Evolutionary conservation across 2,113 vertebrate genomes (phyloP), one percentile per base, ranked within the genome.

Genomic region (Hylia prasina): DNA sequence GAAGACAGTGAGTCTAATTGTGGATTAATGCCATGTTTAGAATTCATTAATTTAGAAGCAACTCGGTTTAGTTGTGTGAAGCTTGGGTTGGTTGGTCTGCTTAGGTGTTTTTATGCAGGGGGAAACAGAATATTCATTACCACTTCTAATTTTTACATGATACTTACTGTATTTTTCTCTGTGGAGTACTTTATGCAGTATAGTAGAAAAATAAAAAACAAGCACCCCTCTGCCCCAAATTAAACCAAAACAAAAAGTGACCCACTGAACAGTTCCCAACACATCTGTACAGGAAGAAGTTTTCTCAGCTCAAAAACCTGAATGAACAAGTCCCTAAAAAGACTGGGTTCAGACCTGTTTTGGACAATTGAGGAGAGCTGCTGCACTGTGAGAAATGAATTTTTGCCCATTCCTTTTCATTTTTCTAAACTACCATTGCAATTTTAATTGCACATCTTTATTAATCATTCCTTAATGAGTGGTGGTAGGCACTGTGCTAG

Each of bases 141-240:
- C 9, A 9, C 45, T 77, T 70, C 15, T 65, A 44, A 70, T 68
- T 87, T 86, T 73, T 86, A 37, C 15, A 25, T 39, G 1, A 56
- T 47, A 53, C 14, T 4, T 66, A 54, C 17, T 7, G 3, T 48
- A 7, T 77, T 88, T 85, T 82, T 35, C 30, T 39, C 17, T 77
- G 30, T 63, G 11, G 42, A 42, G 11, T 58, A 45, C 6, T 51
- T 64, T 53, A 37, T 77, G 28, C 35, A 50, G 8, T 60, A 65
- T 15, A 40, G 9, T 23, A 51, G 60, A 33, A 63, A 28, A 35
- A 53, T 9, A 54, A 68, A 60, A 73, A 40, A 7, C 15, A 63
- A 30, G 7, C 7, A 54, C 4, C 9, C 27, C 14, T 22, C 2
- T 3, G 1, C 24, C 6, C 15, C 31, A 60, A 31, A 50, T 47